These are phyloP conservation scores for Falco columbarius DNA, from an alignment of 2,797 vertebrate species.

Conservation along the genomic window DNA sequence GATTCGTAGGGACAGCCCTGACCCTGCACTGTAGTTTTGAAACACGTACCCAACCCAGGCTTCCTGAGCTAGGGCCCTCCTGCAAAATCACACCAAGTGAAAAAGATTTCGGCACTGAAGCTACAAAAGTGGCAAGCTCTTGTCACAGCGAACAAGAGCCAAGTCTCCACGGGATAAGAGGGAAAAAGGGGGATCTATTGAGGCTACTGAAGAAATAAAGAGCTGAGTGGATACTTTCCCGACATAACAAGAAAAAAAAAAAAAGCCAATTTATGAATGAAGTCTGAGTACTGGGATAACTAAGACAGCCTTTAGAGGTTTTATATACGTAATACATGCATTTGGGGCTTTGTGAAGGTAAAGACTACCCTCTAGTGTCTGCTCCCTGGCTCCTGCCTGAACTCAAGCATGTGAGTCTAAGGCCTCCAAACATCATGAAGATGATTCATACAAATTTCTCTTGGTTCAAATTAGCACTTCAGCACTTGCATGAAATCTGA, in stretches of 20 bases:
- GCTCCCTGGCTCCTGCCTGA: not conserved
- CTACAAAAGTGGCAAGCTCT: not conserved
- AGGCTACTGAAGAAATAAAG: not conserved
- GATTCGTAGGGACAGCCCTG: not conserved
- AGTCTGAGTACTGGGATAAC: not conserved
- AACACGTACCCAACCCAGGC: not conserved
- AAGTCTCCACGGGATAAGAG: not conserved
- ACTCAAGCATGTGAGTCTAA: rapidly evolving
- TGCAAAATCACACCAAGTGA: not conserved
- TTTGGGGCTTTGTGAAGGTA: not conserved
- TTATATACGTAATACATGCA: not conserved
- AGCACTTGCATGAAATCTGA: not conserved
- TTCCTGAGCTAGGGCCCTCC: not conserved
- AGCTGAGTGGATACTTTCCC: not conserved
- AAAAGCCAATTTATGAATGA: not conserved
- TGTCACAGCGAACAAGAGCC: not conserved
- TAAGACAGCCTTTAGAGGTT: not conserved
- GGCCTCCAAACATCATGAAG: not conserved
- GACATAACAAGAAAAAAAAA: not conserved
- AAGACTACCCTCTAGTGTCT: conserved; percentile 40
- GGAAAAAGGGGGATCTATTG: not conserved
- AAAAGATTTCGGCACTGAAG: not conserved
- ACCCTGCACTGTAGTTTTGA: not conserved
- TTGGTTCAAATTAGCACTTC: not conserved
- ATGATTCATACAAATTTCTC: not conserved